These are phyloP conservation scores for Squalus acanthias DNA, from an alignment of 2,797 vertebrate genomes.

Conservation along the genomic window DNA sequence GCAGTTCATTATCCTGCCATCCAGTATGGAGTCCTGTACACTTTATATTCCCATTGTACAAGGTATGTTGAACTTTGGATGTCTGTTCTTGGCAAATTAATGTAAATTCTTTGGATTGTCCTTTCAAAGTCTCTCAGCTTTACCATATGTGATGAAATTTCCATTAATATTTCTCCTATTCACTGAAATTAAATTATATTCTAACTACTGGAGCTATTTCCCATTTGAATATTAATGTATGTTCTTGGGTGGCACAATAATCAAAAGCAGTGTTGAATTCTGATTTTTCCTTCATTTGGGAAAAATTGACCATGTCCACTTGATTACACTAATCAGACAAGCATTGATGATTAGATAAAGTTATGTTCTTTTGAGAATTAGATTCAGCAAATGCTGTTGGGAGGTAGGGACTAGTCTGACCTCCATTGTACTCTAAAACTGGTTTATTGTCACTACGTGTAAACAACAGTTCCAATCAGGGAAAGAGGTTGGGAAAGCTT, in stretches of 20 bases:
- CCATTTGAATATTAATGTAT: background rate
- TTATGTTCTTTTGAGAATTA: background rate
- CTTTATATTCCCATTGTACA: conserved; percentile 93
- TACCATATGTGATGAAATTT: background rate
- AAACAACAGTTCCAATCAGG: background rate
- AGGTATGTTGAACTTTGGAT: conserved; percentile 60
- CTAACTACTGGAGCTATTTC: background rate
- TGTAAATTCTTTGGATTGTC: background rate
- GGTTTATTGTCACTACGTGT: background rate
- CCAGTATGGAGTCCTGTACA: conserved; percentile 92
- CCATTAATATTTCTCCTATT: background rate
- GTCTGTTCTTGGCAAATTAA: background rate
- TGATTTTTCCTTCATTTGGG: background rate
- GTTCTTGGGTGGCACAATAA: background rate
- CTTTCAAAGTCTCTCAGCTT: background rate
- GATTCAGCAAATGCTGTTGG: background rate
- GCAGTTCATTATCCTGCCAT: conserved; percentile 85
- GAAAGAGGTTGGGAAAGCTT: background rate
- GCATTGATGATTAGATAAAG: too few relatives aligned
- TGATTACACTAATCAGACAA: too few relatives aligned
- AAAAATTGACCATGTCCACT: background rate
- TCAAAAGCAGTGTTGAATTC: background rate
- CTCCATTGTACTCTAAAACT: background rate
- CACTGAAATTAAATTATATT: background rate
- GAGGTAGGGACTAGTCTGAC: background rate